phyloP scores from a whole-genome alignment of 1,140 invertebrate species.

The Luehdorfia chinensis region DNA sequence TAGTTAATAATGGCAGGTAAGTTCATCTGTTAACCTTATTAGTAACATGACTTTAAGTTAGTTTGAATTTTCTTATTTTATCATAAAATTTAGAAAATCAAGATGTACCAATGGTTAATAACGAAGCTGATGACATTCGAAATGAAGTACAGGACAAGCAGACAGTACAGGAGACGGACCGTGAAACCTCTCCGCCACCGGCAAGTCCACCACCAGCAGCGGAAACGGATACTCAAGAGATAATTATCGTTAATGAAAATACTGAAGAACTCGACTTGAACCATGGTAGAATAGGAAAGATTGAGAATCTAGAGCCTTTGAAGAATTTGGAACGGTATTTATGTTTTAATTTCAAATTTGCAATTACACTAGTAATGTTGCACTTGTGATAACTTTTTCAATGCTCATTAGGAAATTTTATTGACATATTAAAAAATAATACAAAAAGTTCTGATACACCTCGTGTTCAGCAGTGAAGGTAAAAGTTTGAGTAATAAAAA shows the following conservation, averaged over 20 bases:
- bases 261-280: conserved; percentile 86
- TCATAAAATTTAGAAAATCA: conserved; percentile 36
- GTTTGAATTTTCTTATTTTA: background rate
- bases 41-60: too few species aligned
- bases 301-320: conserved; percentile 89
- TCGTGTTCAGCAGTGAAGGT: too few species aligned
- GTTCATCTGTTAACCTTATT: background rate
- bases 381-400: too few species aligned
- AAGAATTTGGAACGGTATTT: conserved; percentile 82
- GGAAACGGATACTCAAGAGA: conserved; percentile 58
- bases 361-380: too few species aligned
- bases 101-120: conserved; percentile 36
- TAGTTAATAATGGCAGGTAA: too few species aligned
- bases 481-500: too few species aligned
- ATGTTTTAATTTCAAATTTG: background rate
- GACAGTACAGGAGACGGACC: conserved; percentile 17
- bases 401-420: too few species aligned
- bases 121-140: conserved; percentile 28
- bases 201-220: conserved; percentile 39
- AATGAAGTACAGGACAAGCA: conserved; percentile 18
- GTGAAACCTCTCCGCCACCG: conserved; percentile 36
- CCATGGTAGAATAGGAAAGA: conserved; percentile 88
- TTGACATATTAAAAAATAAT: too few species aligned
- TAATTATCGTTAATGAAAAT: conserved; percentile 66
- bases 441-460: too few species aligned